Evolutionary conservation across 2,888 invertebrate genomes (phyloP), one percentile per base, ranked within the genome.

Genomic region (Gryllus longicercus): DNA sequence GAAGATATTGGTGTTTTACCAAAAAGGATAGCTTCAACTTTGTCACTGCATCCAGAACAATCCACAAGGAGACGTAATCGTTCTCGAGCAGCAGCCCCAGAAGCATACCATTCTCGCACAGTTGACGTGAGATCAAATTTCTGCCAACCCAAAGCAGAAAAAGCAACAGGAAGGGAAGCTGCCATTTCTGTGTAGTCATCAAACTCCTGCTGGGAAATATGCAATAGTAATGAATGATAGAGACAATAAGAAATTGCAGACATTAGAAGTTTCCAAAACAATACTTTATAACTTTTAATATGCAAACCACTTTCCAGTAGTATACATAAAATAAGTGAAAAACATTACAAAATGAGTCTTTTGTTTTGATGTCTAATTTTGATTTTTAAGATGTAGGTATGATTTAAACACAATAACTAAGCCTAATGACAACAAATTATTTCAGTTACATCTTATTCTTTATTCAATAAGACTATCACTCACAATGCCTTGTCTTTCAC

Each of bases 111-210:
- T 83, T 90, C 90, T 83, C 92, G 91, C 81, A 95, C 94, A 78
- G 93, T 93, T 82, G 89, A 88, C 82, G 95, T 95, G 84, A 96
- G 90, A 88, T 96, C 95, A 84, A 96, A 90, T 84, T 95, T 94
- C 87, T 95, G 94, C 96, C 96, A 96, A 78, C 95, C 96, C 83
- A 93, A 89, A 82, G 91, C 89, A 78, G 91, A 89, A 80, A 92
- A 89, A 85, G 92, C 89, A 84, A 93, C 89, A 78, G 88, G 85
- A 81, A 89, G 87, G 12, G 90, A 90, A 75, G 90, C 88, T 83
- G 90, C 87, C 86, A 92, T 86, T 85, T 90, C 89, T 79, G 91
- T 89, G 79, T 89, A 87, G 83, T 90, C 88, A 85, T 90, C 90
- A 83, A 91, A 90, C 83, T 90, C 90, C 91, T 91, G 85, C 16